Conservation (phyloP, 2,888 invertebrate genomes). For the Drosophila prostipennis region DNA sequence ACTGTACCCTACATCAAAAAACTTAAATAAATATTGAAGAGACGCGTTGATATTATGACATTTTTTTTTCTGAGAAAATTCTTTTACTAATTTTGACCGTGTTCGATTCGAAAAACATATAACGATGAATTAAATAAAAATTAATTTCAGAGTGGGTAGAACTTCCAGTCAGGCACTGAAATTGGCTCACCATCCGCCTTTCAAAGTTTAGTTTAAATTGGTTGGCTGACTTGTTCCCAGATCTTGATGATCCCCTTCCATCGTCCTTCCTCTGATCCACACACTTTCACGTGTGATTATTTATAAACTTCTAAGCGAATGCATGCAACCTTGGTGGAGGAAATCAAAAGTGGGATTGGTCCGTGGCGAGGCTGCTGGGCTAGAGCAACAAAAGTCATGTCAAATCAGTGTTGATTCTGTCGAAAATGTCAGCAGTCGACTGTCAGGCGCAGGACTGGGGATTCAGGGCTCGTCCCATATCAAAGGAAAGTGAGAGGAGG, state of each 20-base stretch:
- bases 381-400: constrained; percentile 74
- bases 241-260: too few species aligned
- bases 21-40: not conserved
- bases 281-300: constrained; percentile 51
- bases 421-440: constrained; percentile 76
- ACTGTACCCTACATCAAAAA: not conserved
- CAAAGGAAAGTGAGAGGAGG: not conserved
- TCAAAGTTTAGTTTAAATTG: too few species aligned
- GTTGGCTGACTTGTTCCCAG: too few species aligned
- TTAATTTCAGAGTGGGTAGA: too few species aligned
- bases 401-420: constrained; percentile 79
- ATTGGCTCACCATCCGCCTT: too few species aligned
- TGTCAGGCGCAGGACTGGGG: constrained; percentile 20
- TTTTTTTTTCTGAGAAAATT: too few species aligned
- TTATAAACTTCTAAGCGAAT: constrained; percentile 74
- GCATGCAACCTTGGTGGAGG: constrained; percentile 54
- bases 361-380: constrained; percentile 53
- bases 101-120: too few species aligned
- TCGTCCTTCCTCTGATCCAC: not conserved
- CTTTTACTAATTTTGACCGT: too few species aligned
- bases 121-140: too few species aligned
- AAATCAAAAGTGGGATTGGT: constrained; percentile 51
- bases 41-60: too few species aligned
- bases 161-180: too few species aligned
- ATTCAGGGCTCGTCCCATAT: constrained; percentile 15